Evolutionary conservation across 1,140 invertebrate genomes (phyloP), one percentile per base, ranked within the genome.

Genomic region (Acromyrmex heyeri): DNA sequence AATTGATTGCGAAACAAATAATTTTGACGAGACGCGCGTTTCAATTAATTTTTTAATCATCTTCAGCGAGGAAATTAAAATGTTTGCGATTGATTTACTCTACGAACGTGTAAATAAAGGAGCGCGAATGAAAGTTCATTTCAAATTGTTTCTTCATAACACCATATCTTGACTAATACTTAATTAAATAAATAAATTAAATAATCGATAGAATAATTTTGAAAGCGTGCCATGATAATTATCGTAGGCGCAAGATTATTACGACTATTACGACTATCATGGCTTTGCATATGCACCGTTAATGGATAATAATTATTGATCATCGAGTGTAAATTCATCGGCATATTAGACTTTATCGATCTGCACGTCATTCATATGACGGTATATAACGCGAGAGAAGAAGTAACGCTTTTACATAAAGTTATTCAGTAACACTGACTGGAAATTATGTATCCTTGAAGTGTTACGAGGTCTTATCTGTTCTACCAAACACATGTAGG

Each of bases 401-500:
- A 50, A 44, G 38, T 61, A 44, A 48, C 24, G 38, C 38, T 48
- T 75, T 50, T 83, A 50, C 14, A 73, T 61, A 34, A 83, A 83
- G 30, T 73, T 75, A 83, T 75, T 75, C 69, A 69, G 73, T 73
- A 73, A 24, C 27, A 12, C 67, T 24, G 59, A 62, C 34, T 75
- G 79, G 12, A 34, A 75, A 83, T 83, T 73, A 83, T 44, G 55
- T 21, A 50, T 34, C 55, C 38, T 75, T 75, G 24, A 83, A 24
- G 69, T 44, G 69, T 48, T 61, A 73, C 55, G 55, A 61, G 27
- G 30, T 75, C 27, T 83, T 72, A 61, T 73, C 34, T 44, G 38
- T 48, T 61, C 61, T 61, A 70, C 44, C 59, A 55, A 72, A 73
- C 21, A 73, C 21, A 83, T 62, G 79, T 83, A 57, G 72, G 79